A percentile compares a stretch with the other conserved stretches of the same genome.
These are phyloP conservation scores for Bubo blakistoni DNA, from an alignment of 2,113 vertebrate species.

Conservation along the genomic window DNA sequence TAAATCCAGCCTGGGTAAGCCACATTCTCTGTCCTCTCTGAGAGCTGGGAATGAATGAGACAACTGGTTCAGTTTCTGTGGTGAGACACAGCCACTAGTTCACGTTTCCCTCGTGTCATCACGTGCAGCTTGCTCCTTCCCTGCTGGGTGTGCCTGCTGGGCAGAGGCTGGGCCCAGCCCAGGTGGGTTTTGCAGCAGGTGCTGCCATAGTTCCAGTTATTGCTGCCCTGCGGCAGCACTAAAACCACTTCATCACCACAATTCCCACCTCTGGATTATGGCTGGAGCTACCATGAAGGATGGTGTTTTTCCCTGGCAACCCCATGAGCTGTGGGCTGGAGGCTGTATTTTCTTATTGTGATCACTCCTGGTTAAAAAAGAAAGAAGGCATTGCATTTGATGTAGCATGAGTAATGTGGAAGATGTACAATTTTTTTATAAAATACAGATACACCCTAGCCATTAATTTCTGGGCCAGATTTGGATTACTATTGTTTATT, in stretches of 20 bases:
- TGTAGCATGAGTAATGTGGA: not conserved
- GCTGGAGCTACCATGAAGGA: not conserved
- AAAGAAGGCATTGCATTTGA: not conserved
- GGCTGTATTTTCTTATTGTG: not conserved
- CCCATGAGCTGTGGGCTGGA: not conserved
- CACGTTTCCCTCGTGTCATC: not conserved
- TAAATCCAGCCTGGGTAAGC: not conserved
- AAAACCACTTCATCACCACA: not conserved
- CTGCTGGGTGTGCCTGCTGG: not conserved
- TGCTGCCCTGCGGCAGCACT: rapidly evolving
- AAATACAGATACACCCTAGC: not conserved
- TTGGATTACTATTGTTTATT: slow-evolving; percentile 56
- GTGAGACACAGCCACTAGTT: not conserved
- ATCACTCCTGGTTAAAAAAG: not conserved
- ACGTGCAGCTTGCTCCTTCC: not conserved
- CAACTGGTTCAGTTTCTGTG: not conserved
- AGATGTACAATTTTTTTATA: not conserved
- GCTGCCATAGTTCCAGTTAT: not conserved
- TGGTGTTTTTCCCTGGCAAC: not conserved
- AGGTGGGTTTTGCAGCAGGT: not conserved
- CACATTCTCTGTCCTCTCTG: not conserved
- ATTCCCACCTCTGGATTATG: not conserved
- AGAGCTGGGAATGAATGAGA: not conserved
- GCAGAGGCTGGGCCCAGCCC: not conserved
- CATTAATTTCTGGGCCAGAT: slow-evolving; percentile 19